These are phyloP conservation scores for Zosterops japonicus DNA, from an alignment of 2,113 vertebrate genomes.

Conservation along the genomic window DNA sequence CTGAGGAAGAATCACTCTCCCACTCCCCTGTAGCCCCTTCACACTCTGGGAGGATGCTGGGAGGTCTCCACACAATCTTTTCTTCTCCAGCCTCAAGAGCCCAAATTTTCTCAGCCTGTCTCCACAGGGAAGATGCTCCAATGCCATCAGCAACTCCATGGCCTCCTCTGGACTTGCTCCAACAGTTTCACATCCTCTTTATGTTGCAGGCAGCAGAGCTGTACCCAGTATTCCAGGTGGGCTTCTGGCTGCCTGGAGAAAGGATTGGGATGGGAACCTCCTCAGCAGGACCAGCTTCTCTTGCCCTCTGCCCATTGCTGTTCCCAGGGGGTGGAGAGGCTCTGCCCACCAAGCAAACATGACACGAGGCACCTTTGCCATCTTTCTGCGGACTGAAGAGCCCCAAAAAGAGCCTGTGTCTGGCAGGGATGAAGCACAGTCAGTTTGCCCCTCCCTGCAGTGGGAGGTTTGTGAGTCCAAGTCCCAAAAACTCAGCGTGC, in stretches of 20 bases:
- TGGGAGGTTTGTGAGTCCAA: accelerated
- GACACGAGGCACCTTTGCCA: background rate
- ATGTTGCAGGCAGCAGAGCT: background rate
- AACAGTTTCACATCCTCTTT: background rate
- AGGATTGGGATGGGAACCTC: background rate
- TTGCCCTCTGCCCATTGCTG: background rate
- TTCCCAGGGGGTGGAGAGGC: background rate
- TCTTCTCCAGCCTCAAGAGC: accelerated
- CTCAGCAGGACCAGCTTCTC: background rate
- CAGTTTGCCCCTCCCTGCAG: background rate
- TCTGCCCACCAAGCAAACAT: background rate
- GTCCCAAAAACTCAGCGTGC: background rate
- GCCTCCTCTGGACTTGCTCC: background rate
- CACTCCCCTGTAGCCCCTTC: accelerated
- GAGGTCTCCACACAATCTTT: background rate
- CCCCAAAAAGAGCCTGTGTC: background rate
- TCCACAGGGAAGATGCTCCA: background rate
- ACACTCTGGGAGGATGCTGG: accelerated
- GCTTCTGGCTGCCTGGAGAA: accelerated
- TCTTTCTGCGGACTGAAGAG: background rate
- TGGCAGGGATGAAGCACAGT: background rate
- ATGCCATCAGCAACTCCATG: background rate
- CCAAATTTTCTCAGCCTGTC: background rate
- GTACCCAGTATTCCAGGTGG: accelerated
- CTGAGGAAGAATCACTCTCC: background rate